Conservation (phyloP, 2,113 vertebrate genomes). For the Alouatta palliata region DNA sequence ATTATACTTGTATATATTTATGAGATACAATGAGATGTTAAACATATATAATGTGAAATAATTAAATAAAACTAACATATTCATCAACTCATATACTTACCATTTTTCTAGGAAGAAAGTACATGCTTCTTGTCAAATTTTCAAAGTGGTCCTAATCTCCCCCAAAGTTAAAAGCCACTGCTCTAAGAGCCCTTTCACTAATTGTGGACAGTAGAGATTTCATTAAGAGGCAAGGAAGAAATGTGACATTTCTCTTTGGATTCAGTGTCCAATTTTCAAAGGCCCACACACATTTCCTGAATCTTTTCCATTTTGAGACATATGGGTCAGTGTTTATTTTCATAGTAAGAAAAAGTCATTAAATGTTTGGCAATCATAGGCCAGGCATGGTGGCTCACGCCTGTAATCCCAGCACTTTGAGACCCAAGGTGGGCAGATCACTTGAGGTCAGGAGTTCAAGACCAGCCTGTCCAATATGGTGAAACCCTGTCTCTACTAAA, state of each 20-base stretch:
- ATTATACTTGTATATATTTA: not conserved
- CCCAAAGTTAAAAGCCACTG: not conserved
- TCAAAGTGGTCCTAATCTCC: not conserved
- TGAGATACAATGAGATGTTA: not conserved
- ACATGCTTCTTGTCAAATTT: not conserved
- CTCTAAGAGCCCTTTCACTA: not conserved
- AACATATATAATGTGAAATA: not conserved
- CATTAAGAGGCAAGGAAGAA: not conserved
- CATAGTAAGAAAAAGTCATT: constrained; percentile 2
- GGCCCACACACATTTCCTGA: not conserved
- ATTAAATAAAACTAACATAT: not conserved
- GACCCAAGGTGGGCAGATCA: too few species aligned
- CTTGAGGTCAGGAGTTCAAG: too few species aligned
- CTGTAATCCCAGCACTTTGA: too few species aligned
- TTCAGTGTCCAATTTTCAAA: not conserved
- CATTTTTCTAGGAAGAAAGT: not conserved
- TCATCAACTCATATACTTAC: not conserved
- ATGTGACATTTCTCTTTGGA: not conserved
- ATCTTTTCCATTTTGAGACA: not conserved
- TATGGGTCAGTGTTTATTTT: not conserved
- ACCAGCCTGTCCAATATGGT: too few species aligned
- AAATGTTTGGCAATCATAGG: not conserved
- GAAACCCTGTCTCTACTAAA: too few species aligned
- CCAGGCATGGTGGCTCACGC: too few species aligned
- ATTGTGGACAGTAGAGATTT: not conserved